phyloP scores from a whole-genome alignment of 2,113 vertebrate species.

The Proteles cristata region DNA sequence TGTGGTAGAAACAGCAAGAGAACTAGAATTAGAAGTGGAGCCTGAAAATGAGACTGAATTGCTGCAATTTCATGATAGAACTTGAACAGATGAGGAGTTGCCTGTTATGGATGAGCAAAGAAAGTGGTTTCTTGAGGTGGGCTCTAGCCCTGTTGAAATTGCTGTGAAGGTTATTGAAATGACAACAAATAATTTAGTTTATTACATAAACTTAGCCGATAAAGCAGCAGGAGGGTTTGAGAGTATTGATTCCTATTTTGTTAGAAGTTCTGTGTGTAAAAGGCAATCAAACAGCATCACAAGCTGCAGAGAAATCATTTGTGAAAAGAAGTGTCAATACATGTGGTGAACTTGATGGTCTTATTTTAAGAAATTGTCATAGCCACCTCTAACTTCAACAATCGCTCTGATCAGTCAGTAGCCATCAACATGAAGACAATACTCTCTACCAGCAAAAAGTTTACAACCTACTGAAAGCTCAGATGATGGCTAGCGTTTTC shows the following conservation, averaged over 20 bases:
- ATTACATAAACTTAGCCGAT: not conserved
- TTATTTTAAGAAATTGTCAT: not conserved
- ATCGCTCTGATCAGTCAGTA: not conserved
- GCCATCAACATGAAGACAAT: not conserved
- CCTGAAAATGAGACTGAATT: not conserved
- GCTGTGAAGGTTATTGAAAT: not conserved
- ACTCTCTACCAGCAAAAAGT: not conserved
- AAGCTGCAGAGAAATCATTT: not conserved
- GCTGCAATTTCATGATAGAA: not conserved
- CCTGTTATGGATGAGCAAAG: not conserved
- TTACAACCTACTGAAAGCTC: not conserved
- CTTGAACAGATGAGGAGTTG: too few relatives aligned
- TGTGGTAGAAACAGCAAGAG: not conserved
- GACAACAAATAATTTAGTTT: not conserved
- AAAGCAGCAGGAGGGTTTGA: not conserved
- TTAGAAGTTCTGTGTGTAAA: not conserved
- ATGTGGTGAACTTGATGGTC: not conserved
- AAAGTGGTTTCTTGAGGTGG: not conserved
- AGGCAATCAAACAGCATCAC: not conserved
- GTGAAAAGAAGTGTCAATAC: not conserved
- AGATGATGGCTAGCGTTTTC: not conserved
- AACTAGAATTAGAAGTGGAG: not conserved
- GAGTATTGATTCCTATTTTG: not conserved
- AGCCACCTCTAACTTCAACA: not conserved
- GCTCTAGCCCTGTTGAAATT: not conserved